Evolutionary conservation across 1,140 invertebrate species (phyloP).

Genomic region (Stegodyphus dumicola): DNA sequence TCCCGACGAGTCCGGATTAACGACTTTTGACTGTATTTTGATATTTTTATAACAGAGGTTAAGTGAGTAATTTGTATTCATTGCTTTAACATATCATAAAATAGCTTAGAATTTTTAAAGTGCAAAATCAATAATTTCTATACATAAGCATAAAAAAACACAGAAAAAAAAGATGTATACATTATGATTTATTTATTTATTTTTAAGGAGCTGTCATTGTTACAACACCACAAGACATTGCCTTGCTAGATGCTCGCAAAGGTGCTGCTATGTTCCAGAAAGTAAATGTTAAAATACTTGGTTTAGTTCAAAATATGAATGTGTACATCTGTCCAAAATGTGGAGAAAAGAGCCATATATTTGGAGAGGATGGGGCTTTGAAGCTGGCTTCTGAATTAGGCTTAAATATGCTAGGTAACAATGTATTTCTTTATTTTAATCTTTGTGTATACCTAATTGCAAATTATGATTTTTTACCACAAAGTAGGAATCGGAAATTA

Average conservation of each 20-base stretch:
- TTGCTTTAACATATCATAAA: too few species aligned
- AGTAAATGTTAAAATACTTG: slow-evolving; percentile 81
- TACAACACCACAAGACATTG: slow-evolving; percentile 85
- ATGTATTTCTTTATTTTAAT: slow-evolving; percentile 61
- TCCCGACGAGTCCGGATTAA: too few species aligned
- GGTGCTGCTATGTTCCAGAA: slow-evolving; percentile 70
- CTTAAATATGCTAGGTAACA: slow-evolving; percentile 64
- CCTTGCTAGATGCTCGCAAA: slow-evolving; percentile 81
- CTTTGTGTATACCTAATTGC: background rate
- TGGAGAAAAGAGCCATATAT: slow-evolving; percentile 66
- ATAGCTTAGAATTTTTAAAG: too few species aligned
- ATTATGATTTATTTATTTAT: background rate
- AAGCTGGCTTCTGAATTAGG: slow-evolving; percentile 64
- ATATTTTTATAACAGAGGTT: too few species aligned
- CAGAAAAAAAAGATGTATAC: background rate
- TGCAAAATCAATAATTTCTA: too few species aligned
- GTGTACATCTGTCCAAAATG: slow-evolving; percentile 77
- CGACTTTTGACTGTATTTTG: too few species aligned
- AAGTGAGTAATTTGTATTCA: too few species aligned
- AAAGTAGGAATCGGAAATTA: background rate
- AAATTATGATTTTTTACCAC: background rate
- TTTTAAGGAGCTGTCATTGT: slow-evolving; percentile 79
- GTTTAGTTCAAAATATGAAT: slow-evolving; percentile 88
- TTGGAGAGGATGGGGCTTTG: slow-evolving; percentile 64
- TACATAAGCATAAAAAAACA: too few species aligned